Evolutionary conservation across 2,113 vertebrate species (phyloP), one percentile per base, ranked within the genome.

Genomic region (Zosterops pallidus): DNA sequence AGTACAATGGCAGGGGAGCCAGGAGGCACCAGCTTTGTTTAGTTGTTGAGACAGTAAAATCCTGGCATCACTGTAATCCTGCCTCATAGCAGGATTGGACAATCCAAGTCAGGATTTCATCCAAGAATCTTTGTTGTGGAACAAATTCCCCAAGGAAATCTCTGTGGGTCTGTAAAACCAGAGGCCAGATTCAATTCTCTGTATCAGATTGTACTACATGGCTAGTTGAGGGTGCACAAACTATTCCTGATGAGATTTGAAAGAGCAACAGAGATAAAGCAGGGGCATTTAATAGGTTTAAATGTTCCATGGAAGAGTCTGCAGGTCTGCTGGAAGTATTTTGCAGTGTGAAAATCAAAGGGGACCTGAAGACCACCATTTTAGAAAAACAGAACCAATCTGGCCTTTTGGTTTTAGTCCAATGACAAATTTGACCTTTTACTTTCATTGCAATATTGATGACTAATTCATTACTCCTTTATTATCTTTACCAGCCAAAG

Each of bases 391-490:
- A 77, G 79, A 82, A 70, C 28, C 74, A 80, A 74, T 3, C 28
- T 19, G 19, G 21, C 55, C 68, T 74, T 90, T 86, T 92, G 59
- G 39, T 88, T 94, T 94, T 92, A 74, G 59, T 74, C 29, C 64
- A 70, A 80, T 74, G 76, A 95, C 72, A 88, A 80, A 86, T 80
- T n/a, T 83, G 71, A 92, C 92, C 90, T 93, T 96, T 94, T 90
- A 65, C 59, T 86, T 90, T 83, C 14, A 4, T 11, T 72, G 37
- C 63, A 44, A 24, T 94, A 86, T 88, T 74, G 88, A 86, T 96
- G 92, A 93, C 82, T 94, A 95, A 94, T 88, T 82, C 82, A 85
- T 92, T 92, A 86, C 24, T 91, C 39, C 70, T 82, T 92, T 90
- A 85, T 57, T 84, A 65, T 70, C 79, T 86, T 90, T 88, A 83